These are phyloP conservation scores for Peromyscus aztecus DNA, from an alignment of 2,797 vertebrate genomes.

Conservation along the genomic window DNA sequence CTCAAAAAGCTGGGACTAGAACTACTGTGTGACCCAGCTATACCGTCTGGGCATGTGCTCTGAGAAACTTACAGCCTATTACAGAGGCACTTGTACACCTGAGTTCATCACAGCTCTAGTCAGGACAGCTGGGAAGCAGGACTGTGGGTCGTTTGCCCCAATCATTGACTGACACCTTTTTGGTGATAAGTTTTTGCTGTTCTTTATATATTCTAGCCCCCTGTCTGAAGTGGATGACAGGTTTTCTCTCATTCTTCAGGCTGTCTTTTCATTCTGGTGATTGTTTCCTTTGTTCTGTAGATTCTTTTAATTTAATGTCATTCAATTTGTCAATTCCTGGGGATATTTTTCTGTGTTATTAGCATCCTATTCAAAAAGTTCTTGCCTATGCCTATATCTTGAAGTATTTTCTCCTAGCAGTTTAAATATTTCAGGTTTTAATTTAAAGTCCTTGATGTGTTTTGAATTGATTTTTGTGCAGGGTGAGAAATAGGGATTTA, in stretches of 20 bases:
- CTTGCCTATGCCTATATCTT: background rate
- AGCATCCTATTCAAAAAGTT: background rate
- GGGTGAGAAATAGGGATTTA: background rate
- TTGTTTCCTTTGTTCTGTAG: background rate
- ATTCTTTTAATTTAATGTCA: background rate
- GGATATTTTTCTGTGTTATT: background rate
- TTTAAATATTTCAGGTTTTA: background rate
- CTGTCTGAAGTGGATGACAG: background rate
- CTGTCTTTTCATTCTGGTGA: background rate
- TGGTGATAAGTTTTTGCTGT: background rate
- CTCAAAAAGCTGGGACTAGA: background rate
- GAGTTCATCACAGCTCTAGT: too few relatives aligned
- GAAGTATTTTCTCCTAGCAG: background rate
- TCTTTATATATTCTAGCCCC: background rate
- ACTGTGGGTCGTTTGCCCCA: background rate
- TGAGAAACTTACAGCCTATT: too few relatives aligned
- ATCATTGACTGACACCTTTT: background rate
- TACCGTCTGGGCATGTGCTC: background rate
- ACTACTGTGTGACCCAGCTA: background rate
- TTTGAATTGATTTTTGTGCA: background rate
- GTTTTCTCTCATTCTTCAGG: background rate
- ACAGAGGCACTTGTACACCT: too few relatives aligned
- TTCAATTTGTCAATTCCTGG: background rate
- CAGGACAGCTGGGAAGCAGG: background rate
- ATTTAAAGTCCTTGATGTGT: background rate